Evolutionary conservation across 2,888 invertebrate genomes (phyloP).

Genomic region (Phorcus lineatus): DNA sequence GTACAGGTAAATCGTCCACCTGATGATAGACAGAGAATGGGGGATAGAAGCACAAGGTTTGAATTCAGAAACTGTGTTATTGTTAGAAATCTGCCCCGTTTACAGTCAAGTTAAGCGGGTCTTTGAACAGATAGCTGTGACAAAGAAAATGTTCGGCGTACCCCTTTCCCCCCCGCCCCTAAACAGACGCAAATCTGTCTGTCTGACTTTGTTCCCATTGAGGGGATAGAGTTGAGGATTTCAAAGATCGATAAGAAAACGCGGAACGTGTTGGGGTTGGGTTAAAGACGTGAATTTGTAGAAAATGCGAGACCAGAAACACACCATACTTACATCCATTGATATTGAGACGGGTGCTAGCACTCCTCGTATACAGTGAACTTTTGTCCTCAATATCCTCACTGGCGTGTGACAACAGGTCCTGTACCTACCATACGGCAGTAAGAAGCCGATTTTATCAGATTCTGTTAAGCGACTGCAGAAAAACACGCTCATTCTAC

Average conservation of each 20-base stretch:
- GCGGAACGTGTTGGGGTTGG: slow-evolving; percentile 7
- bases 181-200: slow-evolving; percentile 13
- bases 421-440: background rate
- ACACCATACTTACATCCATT: background rate
- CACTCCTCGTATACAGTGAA: no score
- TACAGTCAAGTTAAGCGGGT: slow-evolving; percentile 14
- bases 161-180: background rate
- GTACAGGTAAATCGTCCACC: no score
- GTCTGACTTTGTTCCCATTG: background rate
- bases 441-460: slow-evolving; percentile 3
- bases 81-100: background rate
- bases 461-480: background rate
- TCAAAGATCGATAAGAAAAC: slow-evolving; percentile 21
- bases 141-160: slow-evolving; percentile 2
- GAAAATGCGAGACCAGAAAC: background rate
- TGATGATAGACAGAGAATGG: background rate
- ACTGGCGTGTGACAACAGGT: background rate
- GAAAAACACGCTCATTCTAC: slow-evolving; percentile 13
- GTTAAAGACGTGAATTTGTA: background rate
- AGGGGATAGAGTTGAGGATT: slow-evolving; percentile 3
- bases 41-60: background rate
- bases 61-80: background rate
- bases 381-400: no score
- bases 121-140: slow-evolving; percentile 3
- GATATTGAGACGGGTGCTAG: background rate